Evolutionary conservation across 2,888 invertebrate species (phyloP).

Genomic region (Drosophila meridionalis): DNA sequence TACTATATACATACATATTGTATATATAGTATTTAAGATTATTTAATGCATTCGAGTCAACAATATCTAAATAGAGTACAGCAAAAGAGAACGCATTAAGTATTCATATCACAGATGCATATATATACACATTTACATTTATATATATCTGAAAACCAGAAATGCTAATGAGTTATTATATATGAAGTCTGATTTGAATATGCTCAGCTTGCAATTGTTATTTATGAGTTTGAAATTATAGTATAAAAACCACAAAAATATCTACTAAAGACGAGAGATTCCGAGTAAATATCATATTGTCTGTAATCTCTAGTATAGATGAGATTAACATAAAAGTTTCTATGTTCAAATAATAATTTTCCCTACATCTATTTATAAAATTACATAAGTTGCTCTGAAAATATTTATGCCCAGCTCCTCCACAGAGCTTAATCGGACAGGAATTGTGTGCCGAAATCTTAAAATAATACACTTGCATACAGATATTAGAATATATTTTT

Average conservation of each 20-base stretch:
- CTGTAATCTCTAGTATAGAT: neutral
- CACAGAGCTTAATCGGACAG: neutral
- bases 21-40: too few relatives aligned
- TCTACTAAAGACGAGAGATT: too few relatives aligned
- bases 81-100: neutral
- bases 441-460: neutral
- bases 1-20: too few relatives aligned
- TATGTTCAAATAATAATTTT: slow-evolving; percentile 1
- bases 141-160: neutral
- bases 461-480: neutral
- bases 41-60: neutral
- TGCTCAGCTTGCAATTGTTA: neutral
- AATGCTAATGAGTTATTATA: neutral
- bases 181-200: neutral
- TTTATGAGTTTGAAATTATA: neutral
- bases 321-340: neutral
- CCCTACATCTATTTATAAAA: neutral
- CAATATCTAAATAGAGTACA: neutral
- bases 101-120: neutral
- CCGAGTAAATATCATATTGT: neutral
- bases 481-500: neutral
- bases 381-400: slow-evolving; percentile 7
- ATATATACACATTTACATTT: neutral
- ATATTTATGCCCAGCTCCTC: neutral
- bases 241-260: slow-evolving; percentile 1